phyloP scores from a whole-genome alignment of 2,888 invertebrate genomes.

The Tenthredo amoena region DNA sequence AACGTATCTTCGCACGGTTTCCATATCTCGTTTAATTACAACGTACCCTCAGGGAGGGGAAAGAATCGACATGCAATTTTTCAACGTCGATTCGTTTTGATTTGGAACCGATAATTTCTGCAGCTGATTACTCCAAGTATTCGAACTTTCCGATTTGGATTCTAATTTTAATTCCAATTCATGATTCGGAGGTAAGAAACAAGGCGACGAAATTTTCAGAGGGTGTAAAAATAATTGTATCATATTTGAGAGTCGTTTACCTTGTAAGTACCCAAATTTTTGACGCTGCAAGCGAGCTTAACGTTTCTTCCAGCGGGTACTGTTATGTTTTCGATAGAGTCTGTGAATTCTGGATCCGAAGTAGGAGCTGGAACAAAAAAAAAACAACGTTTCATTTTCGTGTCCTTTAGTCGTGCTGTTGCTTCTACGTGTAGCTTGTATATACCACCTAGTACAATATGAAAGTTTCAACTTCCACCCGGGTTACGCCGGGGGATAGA shows the following conservation, averaged over 20 bases:
- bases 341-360: conserved; percentile 94
- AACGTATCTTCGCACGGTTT: too few relatives aligned
- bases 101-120: too few relatives aligned
- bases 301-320: conserved; percentile 94
- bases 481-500: background rate
- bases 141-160: too few relatives aligned
- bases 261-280: conserved; percentile 94
- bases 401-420: background rate
- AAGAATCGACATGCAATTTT: too few relatives aligned
- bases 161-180: background rate
- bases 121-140: too few relatives aligned
- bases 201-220: too few relatives aligned
- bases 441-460: background rate
- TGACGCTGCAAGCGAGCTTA: conserved; percentile 93
- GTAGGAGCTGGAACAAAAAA: conserved; percentile 84
- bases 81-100: too few relatives aligned
- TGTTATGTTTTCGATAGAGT: conserved; percentile 94
- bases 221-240: background rate
- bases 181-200: background rate
- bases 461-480: background rate
- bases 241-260: conserved; percentile 78
- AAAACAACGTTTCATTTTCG: conserved; percentile 34
- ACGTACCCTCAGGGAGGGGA: too few relatives aligned
- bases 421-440: background rate
- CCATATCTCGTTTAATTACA: too few relatives aligned